Base-by-base conservation (phyloP, 2,888 invertebrate species). In the Caenorhabditis virilis region DNA sequence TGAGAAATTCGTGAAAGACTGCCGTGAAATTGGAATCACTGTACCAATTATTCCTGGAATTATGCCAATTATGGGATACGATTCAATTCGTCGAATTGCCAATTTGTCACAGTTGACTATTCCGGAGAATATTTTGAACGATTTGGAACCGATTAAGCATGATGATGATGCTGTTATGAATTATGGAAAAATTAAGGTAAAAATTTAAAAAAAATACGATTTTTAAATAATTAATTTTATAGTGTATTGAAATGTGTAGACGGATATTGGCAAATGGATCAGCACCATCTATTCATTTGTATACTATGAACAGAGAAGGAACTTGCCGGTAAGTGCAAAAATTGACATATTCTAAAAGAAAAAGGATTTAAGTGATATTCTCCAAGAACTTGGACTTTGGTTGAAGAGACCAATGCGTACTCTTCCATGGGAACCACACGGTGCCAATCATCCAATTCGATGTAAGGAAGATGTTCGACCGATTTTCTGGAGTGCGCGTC, bases 21-120 rank as follows among this genome's bases (percentile, higher is more conserved):
- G 91, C 80, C 86, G 88, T 52, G 82, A 84, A 23, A 84, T 88
- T 35, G 89, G 88, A 20, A 90, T 93, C 53, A 85, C 84, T 0
- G 87, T 89, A 42, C 92, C 93, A 11, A 90, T 93, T 59, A 86
- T 94, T 68, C 90, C 92, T 0, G 93, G 93, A 20, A 86, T 93
- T 51, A 89, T 90, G 84, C 87, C 89, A 5, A 88, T 90, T 55
- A 87, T 87, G 83, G 88, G 87, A 43, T 88, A 87, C 74, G 86
- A 87, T 60, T 87, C 87, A 2, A 83, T 89, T 23, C 79, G 86
- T 9, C 87, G 87, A 72, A 88, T 89, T 77, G 85, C 87, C 2
- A 86, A 86, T 53, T 86, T 90, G 22, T 90, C 90, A 63, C 87
- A 88, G 79, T 85, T 91, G 27, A 87, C 88, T 58, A 87, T 91